phyloP scores from a whole-genome alignment of 2,797 vertebrate genomes.

The Oryzias dopingdopingensis region DNA sequence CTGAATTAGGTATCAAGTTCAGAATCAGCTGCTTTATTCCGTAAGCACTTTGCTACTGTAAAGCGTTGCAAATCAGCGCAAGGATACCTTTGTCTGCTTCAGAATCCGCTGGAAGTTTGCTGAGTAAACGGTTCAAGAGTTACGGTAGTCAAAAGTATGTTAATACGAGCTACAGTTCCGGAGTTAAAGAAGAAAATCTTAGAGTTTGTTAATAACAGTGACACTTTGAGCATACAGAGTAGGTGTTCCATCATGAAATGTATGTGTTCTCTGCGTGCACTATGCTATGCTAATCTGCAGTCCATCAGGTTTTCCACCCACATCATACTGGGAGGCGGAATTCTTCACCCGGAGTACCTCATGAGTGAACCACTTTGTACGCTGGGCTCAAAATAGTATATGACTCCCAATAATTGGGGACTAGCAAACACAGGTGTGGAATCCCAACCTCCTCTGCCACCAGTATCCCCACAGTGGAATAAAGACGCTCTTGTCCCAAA shows the following conservation, averaged over 20 bases:
- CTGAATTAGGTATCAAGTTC: too few relatives aligned
- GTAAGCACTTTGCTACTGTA: too few relatives aligned
- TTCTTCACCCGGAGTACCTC: slow-evolving; percentile 55
- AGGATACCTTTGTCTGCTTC: too few relatives aligned
- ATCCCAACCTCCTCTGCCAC: slow-evolving; percentile 53
- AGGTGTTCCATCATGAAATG: slow-evolving; percentile 19
- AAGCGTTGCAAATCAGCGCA: too few relatives aligned
- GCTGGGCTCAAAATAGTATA: slow-evolving; percentile 71
- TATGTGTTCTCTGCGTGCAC: slow-evolving; percentile 37
- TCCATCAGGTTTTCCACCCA: slow-evolving; percentile 63
- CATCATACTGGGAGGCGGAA: slow-evolving; percentile 63
- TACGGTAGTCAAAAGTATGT: too few relatives aligned
- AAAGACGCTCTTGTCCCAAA: slow-evolving; percentile 76
- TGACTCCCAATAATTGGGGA: slow-evolving; percentile 75
- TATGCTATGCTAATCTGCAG: slow-evolving; percentile 31
- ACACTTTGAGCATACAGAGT: slow-evolving; percentile 4
- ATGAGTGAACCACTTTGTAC: slow-evolving; percentile 80
- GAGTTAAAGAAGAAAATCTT: too few relatives aligned
- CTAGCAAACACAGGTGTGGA: slow-evolving; percentile 83
- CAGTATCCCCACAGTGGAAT: slow-evolving; percentile 58
- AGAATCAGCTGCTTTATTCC: too few relatives aligned
- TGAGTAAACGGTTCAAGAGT: too few relatives aligned
- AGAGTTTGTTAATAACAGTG: too few relatives aligned
- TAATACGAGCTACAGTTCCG: too few relatives aligned
- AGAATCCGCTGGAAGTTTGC: too few relatives aligned